These are phyloP conservation scores for Pangasius krempfi DNA, from an alignment of 2,797 vertebrate species.

Conservation along the genomic window DNA sequence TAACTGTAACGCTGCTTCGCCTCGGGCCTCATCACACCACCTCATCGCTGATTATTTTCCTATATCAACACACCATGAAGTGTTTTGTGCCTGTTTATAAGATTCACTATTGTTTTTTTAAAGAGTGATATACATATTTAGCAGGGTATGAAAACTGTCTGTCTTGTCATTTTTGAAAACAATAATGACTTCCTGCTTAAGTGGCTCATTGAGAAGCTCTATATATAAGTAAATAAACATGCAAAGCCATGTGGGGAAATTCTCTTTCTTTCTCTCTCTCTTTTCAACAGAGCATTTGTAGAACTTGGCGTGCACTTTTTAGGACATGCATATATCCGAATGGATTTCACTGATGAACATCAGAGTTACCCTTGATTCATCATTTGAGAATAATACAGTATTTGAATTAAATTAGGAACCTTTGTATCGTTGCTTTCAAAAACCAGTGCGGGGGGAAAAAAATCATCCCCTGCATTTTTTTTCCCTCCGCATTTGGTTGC, in stretches of 20 bases:
- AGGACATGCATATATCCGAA: not conserved
- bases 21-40: no score
- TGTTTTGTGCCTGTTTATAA: no score
- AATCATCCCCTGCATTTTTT: not conserved
- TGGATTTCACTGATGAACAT: not conserved
- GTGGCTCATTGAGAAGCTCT: not conserved
- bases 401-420: not conserved
- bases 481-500: not conserved
- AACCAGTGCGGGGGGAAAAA: not conserved
- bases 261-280: not conserved
- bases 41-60: no score
- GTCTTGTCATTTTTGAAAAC: not conserved
- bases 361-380: not conserved
- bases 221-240: not conserved
- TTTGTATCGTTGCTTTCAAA: not conserved
- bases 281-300: no score
- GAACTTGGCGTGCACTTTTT: not conserved
- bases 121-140: not conserved
- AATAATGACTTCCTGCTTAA: not conserved
- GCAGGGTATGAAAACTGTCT: not conserved
- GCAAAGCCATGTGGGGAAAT: not conserved
- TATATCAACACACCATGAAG: no score
- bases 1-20: no score
- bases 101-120: not conserved
- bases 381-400: not conserved